Base-by-base conservation (phyloP, 2,888 invertebrate species). In the Eilema sororculum region DNA sequence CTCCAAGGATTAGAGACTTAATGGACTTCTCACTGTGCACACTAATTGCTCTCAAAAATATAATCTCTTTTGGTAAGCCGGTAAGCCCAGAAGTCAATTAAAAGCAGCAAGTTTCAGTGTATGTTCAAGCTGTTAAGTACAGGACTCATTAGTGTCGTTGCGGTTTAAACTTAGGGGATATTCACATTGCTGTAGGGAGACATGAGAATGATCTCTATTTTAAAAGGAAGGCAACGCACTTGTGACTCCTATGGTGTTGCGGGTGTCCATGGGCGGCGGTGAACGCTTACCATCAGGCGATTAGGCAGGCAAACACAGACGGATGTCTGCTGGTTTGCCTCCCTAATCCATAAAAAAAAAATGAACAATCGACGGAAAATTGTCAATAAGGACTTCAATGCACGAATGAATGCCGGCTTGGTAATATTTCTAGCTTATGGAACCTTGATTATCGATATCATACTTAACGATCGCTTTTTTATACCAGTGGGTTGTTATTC, bases 91-190 rank as follows among this genome's bases (percentile, higher is more conserved):
- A 69, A 76, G 71, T 79, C 67, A 72, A 72, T 76, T 81, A 67
- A 52, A 60, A 73, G 41, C 33, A 56, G 64, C 41, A 70, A 75
- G 65, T 77, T 71, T 67, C 46, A 69, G 67, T 33, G 46, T 73
- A 66, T 64, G 69, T 68, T 71, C 41, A 67, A 72, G 71, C 24
- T 16, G 61, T 72, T 70, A 77, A 76, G 68, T 37, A 52, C 12
- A 75, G 72, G 16, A 63, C 68, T 80, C 72, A 78, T 80, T 82
- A 82, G 70, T 62, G 71, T 60, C 22, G 68, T 58, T 60, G 30
- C 46, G 67, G 59, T 30, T 37, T 37, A 64, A 67, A 69, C 60
- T 63, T 62, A 72, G 67, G 64, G 58, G 10, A 72, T 63, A 28
- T 52, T 3, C 16, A 64, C 28, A 64, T 8, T 64, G 12, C 16